phyloP scores from a whole-genome alignment of 2,888 invertebrate genomes.

The Dicranocentrus wangi region DNA sequence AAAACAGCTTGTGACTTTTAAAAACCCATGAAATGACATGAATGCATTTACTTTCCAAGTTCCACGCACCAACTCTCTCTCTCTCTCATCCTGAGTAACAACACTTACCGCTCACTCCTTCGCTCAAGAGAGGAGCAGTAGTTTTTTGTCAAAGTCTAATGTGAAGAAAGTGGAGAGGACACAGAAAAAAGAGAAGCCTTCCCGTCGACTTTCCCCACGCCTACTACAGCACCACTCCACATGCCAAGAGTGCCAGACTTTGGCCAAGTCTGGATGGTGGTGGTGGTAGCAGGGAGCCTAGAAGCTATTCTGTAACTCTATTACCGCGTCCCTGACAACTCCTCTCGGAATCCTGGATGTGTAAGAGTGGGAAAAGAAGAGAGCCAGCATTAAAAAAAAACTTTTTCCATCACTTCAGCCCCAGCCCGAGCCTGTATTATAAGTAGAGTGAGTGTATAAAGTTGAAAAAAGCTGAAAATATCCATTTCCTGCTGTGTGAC shows the following conservation, averaged over 20 bases:
- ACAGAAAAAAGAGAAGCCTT: slow-evolving; percentile 26
- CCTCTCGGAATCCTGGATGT: slow-evolving; percentile 43
- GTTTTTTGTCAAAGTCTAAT: background rate
- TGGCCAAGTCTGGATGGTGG: slow-evolving; percentile 28
- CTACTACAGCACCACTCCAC: slow-evolving; percentile 37
- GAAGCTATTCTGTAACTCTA: slow-evolving; percentile 58
- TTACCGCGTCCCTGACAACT: slow-evolving; percentile 58
- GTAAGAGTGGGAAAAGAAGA: no score
- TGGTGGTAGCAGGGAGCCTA: slow-evolving; percentile 57
- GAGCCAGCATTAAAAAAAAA: slow-evolving; percentile 33
- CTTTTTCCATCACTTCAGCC: no score
- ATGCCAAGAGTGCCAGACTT: slow-evolving; percentile 35
- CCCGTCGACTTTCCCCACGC: slow-evolving; percentile 43
- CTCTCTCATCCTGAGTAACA: no score
- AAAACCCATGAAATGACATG: slow-evolving; percentile 28
- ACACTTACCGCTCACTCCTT: no score
- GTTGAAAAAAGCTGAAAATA: slow-evolving; percentile 53
- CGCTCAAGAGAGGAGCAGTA: background rate
- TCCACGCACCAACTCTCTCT: no score
- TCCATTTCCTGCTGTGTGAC: slow-evolving; percentile 60
- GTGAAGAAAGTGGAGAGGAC: slow-evolving; percentile 18
- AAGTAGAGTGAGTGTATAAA: slow-evolving; percentile 32
- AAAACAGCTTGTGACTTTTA: slow-evolving; percentile 26
- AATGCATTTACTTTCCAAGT: slow-evolving; percentile 25
- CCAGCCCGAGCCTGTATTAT: background rate